Base-by-base conservation (phyloP, 2,888 invertebrate species). In the Catocala nupta region DNA sequence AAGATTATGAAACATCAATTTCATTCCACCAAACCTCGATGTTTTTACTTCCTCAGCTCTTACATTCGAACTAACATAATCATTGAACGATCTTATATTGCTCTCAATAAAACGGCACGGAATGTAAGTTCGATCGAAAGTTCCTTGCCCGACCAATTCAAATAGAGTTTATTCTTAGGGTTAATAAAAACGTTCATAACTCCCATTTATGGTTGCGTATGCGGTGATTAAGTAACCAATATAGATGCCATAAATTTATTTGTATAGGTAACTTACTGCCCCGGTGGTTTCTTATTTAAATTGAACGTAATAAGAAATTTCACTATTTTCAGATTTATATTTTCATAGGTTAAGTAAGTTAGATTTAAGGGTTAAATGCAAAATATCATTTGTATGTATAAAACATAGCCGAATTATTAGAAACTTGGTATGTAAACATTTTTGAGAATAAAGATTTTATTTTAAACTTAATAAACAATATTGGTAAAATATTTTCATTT, bases 161-260 rank as follows among this genome's bases (percentile, higher is more conserved):
- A 69, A 74, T 71, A 62, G 63, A 70, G 69, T 73, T 77, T 80
- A 82, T 81, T 79, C 70, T 73, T 64, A 67, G 75, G 61, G 74
- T 78, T 78, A 68, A 80, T 82, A 82, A 82, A 81, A 81, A 65
- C 69, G 73, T 73, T 73, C 77, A 80, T 82, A 81, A 80, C 74
- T 78, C 59, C 71, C 68, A 71, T 78, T 81, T 81, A 81, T 78
- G 68, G 71, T 70, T 73, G 49, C 63, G 66, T 62, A 68, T 59
- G 68, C 55, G 53, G 68, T 74, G 68, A 68, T 77, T 77, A 71
- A 65, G 65, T 70, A 69, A 75, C 73, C 68, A 69, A 75, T 78
- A 72, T 70, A 70, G 64, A 60, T 11, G 61, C 54, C 58, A 73
- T 77, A 79, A 71, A 70, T 68, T 59, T 68, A 70, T 70, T 74